These are phyloP conservation scores for Rousettus madagascariensis DNA, from an alignment of 2,797 vertebrate genomes.

Conservation along the genomic window DNA sequence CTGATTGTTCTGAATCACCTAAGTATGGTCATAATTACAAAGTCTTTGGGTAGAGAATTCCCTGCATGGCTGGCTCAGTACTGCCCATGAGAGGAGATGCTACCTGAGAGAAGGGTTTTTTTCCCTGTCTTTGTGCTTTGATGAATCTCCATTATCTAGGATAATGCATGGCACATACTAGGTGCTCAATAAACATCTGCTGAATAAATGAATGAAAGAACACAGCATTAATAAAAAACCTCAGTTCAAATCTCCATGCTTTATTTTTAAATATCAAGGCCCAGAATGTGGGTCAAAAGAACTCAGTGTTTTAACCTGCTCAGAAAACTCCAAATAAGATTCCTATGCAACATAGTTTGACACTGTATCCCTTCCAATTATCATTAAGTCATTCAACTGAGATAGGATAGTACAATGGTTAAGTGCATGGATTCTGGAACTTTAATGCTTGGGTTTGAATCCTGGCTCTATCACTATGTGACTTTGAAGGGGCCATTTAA, in stretches of 20 bases:
- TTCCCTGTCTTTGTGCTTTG: background rate
- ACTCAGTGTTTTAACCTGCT: background rate
- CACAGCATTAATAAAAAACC: background rate
- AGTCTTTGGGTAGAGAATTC: background rate
- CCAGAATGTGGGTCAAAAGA: background rate
- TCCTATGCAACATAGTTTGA: background rate
- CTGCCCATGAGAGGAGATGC: background rate
- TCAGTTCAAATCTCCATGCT: background rate
- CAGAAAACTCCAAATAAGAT: slow-evolving; percentile 9
- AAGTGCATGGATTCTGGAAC: background rate
- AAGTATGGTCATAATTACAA: background rate
- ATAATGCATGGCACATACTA: background rate
- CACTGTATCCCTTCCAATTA: background rate
- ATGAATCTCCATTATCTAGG: background rate
- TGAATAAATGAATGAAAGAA: background rate
- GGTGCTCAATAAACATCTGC: background rate
- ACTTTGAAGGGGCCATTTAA: background rate
- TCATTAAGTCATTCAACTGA: background rate
- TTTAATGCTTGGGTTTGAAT: background rate
- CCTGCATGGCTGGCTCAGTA: background rate
- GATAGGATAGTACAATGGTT: background rate
- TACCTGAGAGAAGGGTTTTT: background rate
- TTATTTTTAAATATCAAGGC: background rate
- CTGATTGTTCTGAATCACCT: background rate
- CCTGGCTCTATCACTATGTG: background rate